Conservation (phyloP, 2,888 invertebrate species). For the Scaeva pyrastri region DNA sequence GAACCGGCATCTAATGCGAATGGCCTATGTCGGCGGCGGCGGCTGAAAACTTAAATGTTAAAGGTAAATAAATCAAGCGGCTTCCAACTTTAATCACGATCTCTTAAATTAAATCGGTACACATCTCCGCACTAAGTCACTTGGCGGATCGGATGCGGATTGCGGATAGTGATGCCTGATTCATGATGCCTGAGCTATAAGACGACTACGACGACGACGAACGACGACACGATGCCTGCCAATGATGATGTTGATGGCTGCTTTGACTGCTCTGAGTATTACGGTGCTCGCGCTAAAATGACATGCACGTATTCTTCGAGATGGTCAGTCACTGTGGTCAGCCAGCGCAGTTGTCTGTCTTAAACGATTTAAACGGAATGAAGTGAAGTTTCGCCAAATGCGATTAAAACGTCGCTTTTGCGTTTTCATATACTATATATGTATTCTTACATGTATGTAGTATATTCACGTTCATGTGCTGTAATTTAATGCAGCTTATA, state of each 20-base stretch:
- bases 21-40: slow-evolving; percentile 72
- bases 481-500: slow-evolving; percentile 76
- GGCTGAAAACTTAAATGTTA: slow-evolving; percentile 54
- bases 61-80: slow-evolving; percentile 77
- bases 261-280: slow-evolving; percentile 74
- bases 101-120: slow-evolving; percentile 77
- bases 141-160: slow-evolving; percentile 73
- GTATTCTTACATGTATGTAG: not conserved
- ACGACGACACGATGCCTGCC: slow-evolving; percentile 70
- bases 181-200: slow-evolving; percentile 54
- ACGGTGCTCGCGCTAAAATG: slow-evolving; percentile 72
- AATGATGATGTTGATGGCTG: slow-evolving; percentile 76
- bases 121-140: slow-evolving; percentile 75
- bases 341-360: slow-evolving; percentile 68
- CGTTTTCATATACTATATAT: not conserved
- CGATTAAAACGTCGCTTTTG: slow-evolving; percentile 67
- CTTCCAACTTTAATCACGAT: slow-evolving; percentile 78
- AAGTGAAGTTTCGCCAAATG: slow-evolving; percentile 75
- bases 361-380: slow-evolving; percentile 73
- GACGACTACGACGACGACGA: slow-evolving; percentile 46
- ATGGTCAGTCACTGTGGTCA: slow-evolving; percentile 51
- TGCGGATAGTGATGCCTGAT: slow-evolving; percentile 67
- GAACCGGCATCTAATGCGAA: slow-evolving; percentile 74
- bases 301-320: slow-evolving; percentile 65
- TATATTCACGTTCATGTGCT: slow-evolving; percentile 28